A percentile compares a stretch with the other conserved stretches of the same genome.
Evolutionary conservation across 2,888 invertebrate genomes (phyloP).

Genomic region (Pollenia griseotomentosa): DNA sequence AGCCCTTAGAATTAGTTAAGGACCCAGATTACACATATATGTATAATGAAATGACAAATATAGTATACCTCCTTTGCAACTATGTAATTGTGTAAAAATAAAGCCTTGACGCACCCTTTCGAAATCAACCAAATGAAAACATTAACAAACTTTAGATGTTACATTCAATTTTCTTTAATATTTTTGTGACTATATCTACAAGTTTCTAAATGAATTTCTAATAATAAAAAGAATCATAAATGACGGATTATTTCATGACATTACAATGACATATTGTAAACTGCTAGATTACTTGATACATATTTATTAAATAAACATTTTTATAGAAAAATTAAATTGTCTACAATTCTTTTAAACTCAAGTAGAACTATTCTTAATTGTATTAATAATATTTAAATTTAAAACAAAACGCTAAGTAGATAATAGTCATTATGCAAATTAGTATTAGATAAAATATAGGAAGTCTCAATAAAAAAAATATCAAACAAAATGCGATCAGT

Average conservation of each 20-base stretch:
- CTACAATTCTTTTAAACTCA: conserved; percentile 37
- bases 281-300: conserved; percentile 14
- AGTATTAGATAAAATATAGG: conserved; percentile 14
- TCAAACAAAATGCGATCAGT: conserved; percentile 4
- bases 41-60: too few relatives aligned
- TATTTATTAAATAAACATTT: conserved; percentile 4
- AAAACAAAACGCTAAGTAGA: conserved; percentile 37
- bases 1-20: too few relatives aligned
- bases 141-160: too few relatives aligned
- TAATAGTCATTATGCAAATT: conserved; percentile 43
- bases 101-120: too few relatives aligned
- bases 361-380: conserved; percentile 29
- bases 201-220: neutral
- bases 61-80: too few relatives aligned
- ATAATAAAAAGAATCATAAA: neutral
- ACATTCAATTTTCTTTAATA: too few relatives aligned
- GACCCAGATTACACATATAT: too few relatives aligned
- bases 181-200: too few relatives aligned
- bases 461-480: conserved; percentile 1
- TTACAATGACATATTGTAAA: conserved; percentile 25
- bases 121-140: too few relatives aligned
- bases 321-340: conserved; percentile 49
- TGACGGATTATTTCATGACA: conserved; percentile 25
- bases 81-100: too few relatives aligned
- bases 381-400: neutral